Evolutionary conservation across 2,797 vertebrate genomes (phyloP).

Genomic region (Hippopotamyrus pictus): DNA sequence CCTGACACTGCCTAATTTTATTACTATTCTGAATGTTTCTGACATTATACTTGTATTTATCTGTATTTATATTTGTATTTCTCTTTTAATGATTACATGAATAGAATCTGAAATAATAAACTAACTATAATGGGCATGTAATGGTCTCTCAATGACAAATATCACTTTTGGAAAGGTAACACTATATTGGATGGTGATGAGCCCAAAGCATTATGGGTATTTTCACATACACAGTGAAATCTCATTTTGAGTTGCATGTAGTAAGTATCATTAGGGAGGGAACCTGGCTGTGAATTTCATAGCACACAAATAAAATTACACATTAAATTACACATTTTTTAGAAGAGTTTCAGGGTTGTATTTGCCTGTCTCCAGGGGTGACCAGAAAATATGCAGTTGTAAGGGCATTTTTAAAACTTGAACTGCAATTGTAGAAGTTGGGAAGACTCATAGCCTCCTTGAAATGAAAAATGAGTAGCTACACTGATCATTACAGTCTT

Average conservation of each 20-base stretch:
- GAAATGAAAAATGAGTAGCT: conserved; percentile 58
- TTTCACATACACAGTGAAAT: background rate
- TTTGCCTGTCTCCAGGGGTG: background rate
- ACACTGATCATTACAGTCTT: conserved; percentile 65
- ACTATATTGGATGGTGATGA: background rate
- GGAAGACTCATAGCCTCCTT: conserved; percentile 11
- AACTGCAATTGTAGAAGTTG: background rate
- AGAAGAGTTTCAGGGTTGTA: background rate
- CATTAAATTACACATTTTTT: background rate
- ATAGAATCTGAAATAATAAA: conserved; percentile 1
- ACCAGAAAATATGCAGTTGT: background rate
- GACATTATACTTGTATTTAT: background rate
- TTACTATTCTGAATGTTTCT: background rate
- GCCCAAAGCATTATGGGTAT: background rate
- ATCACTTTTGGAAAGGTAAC: background rate
- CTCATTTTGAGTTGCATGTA: background rate
- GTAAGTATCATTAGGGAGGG: background rate
- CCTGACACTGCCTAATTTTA: background rate
- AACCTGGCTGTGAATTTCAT: background rate
- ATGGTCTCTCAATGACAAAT: background rate
- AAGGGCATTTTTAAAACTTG: background rate
- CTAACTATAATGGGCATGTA: background rate
- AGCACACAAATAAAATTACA: background rate
- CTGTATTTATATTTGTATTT: background rate
- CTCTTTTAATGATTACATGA: background rate